Base-by-base conservation (phyloP, 2,113 vertebrate genomes). In the Nycticorax nycticorax region DNA sequence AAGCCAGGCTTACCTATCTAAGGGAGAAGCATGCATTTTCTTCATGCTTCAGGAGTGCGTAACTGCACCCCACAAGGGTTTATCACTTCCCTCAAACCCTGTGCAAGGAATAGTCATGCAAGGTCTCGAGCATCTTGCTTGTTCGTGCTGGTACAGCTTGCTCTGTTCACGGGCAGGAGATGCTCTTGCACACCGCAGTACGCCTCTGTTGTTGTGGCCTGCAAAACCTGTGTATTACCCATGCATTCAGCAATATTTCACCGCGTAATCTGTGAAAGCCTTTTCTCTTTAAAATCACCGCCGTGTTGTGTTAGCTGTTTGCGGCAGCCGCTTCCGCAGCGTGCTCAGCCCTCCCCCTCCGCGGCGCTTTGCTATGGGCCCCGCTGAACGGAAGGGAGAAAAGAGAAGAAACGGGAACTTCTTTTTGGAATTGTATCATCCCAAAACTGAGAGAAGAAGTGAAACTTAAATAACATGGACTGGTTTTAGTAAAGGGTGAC, bases 361-460 rank as follows among this genome's bases (percentile, higher is more conserved):
- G 71, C 0, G 1, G 30, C 8, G 23, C 77, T 35, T 48, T 37
- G 28, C 69, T 43, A 37, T 1, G 1, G 64, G 13, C 55, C 69
- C 33, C 2, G 2, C 24, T 9, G 16, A 33, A 33, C 5, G 2
- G 47, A 63, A 39, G 14, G 23, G 39, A 66, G 43, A 22, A 28
- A 73, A 56, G 50, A 77, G 88, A 56, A 85, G 82, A 90, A 95
- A 90, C 6, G 1, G 83, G 92, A 97, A 96, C 88, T 53, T 45
- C 76, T 81, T 24, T 48, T 47, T 91, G 85, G 85, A 86, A 84
- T 85, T 1, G 0, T 32, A 21, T 91, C 60, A 93, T 80, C 48
- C 72, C 85, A 96, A 92, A 97, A 96, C 76, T 33, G 91, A 95
- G 92, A 95, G 93, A 63, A 90, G 96, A 96, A 97, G 91, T 0